Percentiles rank a stretch among this genome's conserved stretches.
These are phyloP conservation scores for Melanerpes formicivorus DNA, from an alignment of 2,113 vertebrate genomes.

Conservation along the genomic window DNA sequence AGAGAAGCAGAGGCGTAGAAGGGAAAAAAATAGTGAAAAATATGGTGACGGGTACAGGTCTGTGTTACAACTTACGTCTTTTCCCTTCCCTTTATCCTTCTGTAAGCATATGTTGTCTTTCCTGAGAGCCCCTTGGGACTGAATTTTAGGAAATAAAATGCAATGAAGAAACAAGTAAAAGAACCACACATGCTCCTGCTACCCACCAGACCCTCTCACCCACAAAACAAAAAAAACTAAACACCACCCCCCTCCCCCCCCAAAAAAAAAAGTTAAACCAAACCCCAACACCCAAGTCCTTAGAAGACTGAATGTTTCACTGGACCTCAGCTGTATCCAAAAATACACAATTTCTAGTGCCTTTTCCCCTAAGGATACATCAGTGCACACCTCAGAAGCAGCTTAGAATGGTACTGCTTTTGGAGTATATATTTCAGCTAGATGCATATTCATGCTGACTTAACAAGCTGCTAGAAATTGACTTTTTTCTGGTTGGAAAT, in stretches of 20 bases:
- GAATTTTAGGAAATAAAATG: not conserved
- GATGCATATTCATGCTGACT: not conserved
- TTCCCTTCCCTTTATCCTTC: not conserved
- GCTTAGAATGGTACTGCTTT: not conserved
- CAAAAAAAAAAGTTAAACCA: not conserved
- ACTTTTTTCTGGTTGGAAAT: not conserved
- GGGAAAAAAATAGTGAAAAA: conserved; percentile 88
- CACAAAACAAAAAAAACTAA: not conserved
- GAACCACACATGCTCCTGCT: accelerated
- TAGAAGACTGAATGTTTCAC: not conserved
- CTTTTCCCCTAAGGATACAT: not conserved
- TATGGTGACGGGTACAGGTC: conserved; percentile 88
- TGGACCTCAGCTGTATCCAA: not conserved
- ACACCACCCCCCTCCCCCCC: no score
- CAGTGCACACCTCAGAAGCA: not conserved
- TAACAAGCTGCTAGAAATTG: not conserved
- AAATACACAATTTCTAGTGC: not conserved
- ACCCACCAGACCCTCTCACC: no score
- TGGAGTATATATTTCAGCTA: not conserved
- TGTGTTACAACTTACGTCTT: conserved; percentile 28
- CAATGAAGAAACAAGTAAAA: not conserved
- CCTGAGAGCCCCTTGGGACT: not conserved
- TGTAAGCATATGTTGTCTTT: not conserved
- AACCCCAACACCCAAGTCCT: not conserved
- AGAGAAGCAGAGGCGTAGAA: conserved; percentile 85